Evolutionary conservation across 2,113 vertebrate species (phyloP).

Genomic region (Heloderma charlesbogerti): DNA sequence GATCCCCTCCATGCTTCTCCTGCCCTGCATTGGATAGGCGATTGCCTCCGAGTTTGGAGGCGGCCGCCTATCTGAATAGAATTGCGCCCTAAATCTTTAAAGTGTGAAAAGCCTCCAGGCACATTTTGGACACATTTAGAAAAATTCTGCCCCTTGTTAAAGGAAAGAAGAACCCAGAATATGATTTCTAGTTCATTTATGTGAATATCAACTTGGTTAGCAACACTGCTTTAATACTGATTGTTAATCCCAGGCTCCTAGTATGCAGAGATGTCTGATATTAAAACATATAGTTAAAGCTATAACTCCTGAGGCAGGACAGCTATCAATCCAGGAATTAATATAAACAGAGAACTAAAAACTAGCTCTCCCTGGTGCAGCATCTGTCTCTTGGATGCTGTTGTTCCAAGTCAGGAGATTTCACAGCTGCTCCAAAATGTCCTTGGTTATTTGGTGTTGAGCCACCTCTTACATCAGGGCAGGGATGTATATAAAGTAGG

Average conservation of each 20-base stretch:
- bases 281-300: slow-evolving; percentile 7
- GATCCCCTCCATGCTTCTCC: too few species aligned
- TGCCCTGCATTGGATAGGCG: too few species aligned
- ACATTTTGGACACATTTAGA: background rate
- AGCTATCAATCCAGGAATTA: slow-evolving; percentile 28
- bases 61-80: too few species aligned
- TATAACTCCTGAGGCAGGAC: background rate
- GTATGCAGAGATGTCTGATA: slow-evolving; percentile 13
- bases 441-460: slow-evolving; percentile 2
- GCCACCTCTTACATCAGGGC: slow-evolving; percentile 4
- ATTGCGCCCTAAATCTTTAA: background rate
- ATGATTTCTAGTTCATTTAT: background rate
- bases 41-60: too few species aligned
- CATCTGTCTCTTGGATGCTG: slow-evolving; percentile 13
- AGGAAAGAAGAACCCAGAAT: background rate
- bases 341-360: slow-evolving; percentile 8
- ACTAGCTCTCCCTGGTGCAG: background rate
- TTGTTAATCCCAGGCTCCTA: background rate
- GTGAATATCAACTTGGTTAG: background rate
- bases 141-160: background rate
- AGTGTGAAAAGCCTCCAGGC: background rate
- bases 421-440: slow-evolving; percentile 21
- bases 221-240: background rate
- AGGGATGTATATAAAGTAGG: background rate
- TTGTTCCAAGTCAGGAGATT: background rate